Evolutionary conservation across 2,888 invertebrate species (phyloP), one percentile per base, ranked within the genome.

Genomic region (Parnassius apollo): DNA sequence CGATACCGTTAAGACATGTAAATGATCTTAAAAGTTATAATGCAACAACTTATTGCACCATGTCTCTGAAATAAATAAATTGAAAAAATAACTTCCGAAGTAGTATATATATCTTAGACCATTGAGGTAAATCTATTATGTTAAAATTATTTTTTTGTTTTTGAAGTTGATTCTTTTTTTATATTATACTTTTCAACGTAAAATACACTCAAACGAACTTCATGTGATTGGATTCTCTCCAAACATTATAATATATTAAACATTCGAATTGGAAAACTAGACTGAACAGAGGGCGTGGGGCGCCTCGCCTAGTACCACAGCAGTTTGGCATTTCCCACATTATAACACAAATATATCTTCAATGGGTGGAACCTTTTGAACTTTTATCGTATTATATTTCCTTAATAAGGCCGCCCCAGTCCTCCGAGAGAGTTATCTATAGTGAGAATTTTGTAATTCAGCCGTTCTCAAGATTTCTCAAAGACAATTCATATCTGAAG

Each of bases 281-380:
- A 59, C 10, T 25, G 48, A 52, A 59, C 35, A 52, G 52, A 48
- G 57, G 64, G 59, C 64, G 59, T 64, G 64, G 51, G 2, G 25
- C 42, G 42, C 25, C 11, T 45, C 42, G 53, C 35, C 51, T 49
- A 53, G 56, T 56, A 58, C 50, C 62, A 46, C 49, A 52, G 22
- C 56, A 59, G 64, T 64, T 57, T 59, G 64, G 22, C 64, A 64
- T 64, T 64, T 64, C 64, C 59, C 64, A 64, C 64, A 64, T 64
- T 64, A 64, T 57, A 48, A 60, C 57, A 64, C 56, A 55, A 64
- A 60, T 59, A 64, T 57, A 64, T 64, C 59, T 59, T 49, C 59
- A 59, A 60, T 59, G 63, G 59, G 51, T 18, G 59, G 59, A 59
- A 59, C 64, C 59, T 64, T 57, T 64, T 64, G 64, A 64, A 64